These are phyloP conservation scores for Chalcosyrphus nemorum DNA, from an alignment of 2,888 invertebrate species.

Conservation along the genomic window DNA sequence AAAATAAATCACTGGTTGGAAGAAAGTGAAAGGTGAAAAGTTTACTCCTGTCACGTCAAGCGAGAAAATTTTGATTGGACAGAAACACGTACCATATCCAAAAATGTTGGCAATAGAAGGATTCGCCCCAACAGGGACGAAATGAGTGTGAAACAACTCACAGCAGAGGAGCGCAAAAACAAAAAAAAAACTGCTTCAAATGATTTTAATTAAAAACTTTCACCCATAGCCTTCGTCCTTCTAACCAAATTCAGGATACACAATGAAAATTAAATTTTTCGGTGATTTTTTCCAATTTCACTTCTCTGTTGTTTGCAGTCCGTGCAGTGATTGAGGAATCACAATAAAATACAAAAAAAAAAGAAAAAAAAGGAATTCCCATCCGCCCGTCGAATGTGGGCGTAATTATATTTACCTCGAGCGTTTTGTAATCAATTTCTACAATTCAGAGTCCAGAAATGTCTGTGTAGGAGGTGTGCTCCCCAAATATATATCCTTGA, in stretches of 20 bases:
- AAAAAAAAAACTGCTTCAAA: conserved; percentile 1
- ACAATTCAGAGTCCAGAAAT: neutral
- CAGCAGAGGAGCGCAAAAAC: no score
- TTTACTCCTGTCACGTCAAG: conserved; percentile 52
- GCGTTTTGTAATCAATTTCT: neutral
- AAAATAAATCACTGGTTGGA: conserved; percentile 1
- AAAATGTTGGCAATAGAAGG: neutral
- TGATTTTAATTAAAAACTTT: conserved; percentile 59
- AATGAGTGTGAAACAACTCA: neutral
- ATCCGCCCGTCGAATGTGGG: conserved; percentile 5
- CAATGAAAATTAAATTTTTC: conserved; percentile 32
- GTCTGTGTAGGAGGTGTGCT: neutral
- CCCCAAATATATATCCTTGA: conserved; percentile 7
- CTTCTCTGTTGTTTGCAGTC: conserved; percentile 24
- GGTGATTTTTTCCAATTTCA: conserved; percentile 8
- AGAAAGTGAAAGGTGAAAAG: conserved; percentile 40
- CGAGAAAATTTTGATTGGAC: conserved; percentile 55
- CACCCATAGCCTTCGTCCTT: neutral
- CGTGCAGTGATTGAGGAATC: conserved; percentile 26
- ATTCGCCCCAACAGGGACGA: neutral
- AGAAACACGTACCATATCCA: conserved; percentile 8
- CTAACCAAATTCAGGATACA: neutral
- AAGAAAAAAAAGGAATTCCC: no score
- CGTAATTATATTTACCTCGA: conserved; percentile 1
- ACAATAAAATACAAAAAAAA: neutral